These are phyloP conservation scores for Hyaena hyaena DNA, from an alignment of 2,113 vertebrate species.

Conservation along the genomic window DNA sequence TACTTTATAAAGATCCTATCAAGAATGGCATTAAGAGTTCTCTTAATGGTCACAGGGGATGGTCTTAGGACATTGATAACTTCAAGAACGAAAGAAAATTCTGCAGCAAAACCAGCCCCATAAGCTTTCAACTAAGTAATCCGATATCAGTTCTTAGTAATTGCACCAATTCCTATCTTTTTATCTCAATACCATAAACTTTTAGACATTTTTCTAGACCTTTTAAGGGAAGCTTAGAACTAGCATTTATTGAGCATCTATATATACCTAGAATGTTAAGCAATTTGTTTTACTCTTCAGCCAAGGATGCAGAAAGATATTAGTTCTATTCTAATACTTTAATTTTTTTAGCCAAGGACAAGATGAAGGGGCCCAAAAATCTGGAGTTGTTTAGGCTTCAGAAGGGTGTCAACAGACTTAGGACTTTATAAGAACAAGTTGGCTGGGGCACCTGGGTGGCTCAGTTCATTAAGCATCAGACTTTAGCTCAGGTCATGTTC, in stretches of 20 bases:
- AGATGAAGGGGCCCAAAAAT: not conserved
- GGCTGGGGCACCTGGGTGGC: too few relatives aligned
- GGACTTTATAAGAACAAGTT: not conserved
- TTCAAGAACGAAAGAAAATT: conserved; percentile 26
- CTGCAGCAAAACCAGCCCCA: not conserved
- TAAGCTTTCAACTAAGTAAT: not conserved
- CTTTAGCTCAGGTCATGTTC: too few relatives aligned
- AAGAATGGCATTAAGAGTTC: not conserved
- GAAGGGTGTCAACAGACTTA: not conserved
- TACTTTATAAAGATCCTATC: not conserved
- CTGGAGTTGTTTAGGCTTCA: not conserved
- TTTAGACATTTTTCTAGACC: not conserved
- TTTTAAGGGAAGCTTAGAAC: not conserved
- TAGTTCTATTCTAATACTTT: not conserved
- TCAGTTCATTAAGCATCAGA: too few relatives aligned
- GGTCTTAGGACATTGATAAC: not conserved
- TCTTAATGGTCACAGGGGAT: not conserved
- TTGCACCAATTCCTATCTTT: not conserved
- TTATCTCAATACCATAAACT: not conserved
- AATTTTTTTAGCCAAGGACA: not conserved
- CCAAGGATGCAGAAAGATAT: not conserved
- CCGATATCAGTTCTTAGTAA: not conserved
- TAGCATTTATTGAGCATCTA: not conserved
- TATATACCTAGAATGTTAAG: not conserved
- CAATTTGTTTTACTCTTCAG: not conserved